phyloP scores from a whole-genome alignment of 2,888 invertebrate genomes.

The Cerastis leucographa region DNA sequence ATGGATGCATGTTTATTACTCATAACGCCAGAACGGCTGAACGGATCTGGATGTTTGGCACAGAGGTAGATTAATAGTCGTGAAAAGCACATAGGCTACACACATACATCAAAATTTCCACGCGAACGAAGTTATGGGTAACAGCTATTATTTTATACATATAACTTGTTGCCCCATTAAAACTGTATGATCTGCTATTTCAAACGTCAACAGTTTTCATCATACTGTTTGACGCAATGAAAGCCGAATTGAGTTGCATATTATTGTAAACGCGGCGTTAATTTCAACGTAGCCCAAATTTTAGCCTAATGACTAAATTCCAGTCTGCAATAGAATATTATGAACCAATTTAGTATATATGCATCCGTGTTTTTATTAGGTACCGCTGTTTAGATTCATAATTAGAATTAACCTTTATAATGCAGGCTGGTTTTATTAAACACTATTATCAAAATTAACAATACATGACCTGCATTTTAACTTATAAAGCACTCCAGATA shows the following conservation, averaged over 20 bases:
- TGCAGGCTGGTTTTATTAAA: background rate
- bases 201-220: background rate
- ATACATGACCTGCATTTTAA: background rate
- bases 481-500: background rate
- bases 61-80: background rate
- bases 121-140: background rate
- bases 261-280: constrained; percentile 15
- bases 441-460: background rate
- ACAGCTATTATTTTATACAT: background rate
- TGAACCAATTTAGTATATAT: background rate
- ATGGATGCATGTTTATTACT: background rate
- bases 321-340: constrained; percentile 16
- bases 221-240: constrained; percentile 16
- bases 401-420: background rate
- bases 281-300: constrained; percentile 27
- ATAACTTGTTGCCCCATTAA: too few species aligned
- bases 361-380: background rate
- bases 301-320: constrained; percentile 26
- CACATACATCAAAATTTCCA: background rate
- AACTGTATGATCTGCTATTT: background rate
- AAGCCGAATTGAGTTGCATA: constrained; percentile 25
- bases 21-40: background rate
- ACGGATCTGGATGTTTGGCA: background rate
- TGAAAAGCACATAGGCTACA: background rate
- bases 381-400: background rate